phyloP scores from a whole-genome alignment of 2,113 vertebrate genomes.

The Bufo gargarizans region DNA sequence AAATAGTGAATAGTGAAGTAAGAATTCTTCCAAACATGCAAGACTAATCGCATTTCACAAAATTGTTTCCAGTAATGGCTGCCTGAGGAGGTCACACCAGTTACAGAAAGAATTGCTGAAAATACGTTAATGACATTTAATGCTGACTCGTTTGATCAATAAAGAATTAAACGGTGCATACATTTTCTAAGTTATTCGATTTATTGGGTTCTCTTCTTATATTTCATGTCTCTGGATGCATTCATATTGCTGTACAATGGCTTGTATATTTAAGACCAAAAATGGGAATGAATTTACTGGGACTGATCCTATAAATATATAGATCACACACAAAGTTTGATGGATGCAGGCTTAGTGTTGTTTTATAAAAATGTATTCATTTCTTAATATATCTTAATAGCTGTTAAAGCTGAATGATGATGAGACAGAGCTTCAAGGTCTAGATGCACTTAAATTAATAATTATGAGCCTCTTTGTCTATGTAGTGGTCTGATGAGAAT shows the following conservation, averaged over 20 bases:
- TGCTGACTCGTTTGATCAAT: not conserved
- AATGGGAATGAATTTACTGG: not conserved
- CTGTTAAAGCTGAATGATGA: too few species aligned
- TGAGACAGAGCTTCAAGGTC: too few species aligned
- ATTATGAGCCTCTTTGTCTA: too few species aligned
- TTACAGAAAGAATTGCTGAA: not conserved
- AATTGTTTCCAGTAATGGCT: not conserved
- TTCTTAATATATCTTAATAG: too few species aligned
- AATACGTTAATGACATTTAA: not conserved
- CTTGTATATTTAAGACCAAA: not conserved
- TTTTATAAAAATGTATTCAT: too few species aligned
- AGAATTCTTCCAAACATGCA: not conserved
- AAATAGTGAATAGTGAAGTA: not conserved
- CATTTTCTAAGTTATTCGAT: not conserved
- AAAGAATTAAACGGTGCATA: not conserved
- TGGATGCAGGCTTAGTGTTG: too few species aligned
- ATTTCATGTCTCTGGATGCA: not conserved
- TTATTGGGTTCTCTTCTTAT: not conserved
- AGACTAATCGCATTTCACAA: not conserved
- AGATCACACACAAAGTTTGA: too few species aligned
- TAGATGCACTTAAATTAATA: too few species aligned
- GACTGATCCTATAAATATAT: too few species aligned
- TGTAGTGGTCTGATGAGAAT: too few species aligned
- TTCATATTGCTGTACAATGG: not conserved
- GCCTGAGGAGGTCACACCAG: not conserved